Base-by-base conservation (phyloP, 1,140 invertebrate genomes). In the Andricus grossulariae region DNA sequence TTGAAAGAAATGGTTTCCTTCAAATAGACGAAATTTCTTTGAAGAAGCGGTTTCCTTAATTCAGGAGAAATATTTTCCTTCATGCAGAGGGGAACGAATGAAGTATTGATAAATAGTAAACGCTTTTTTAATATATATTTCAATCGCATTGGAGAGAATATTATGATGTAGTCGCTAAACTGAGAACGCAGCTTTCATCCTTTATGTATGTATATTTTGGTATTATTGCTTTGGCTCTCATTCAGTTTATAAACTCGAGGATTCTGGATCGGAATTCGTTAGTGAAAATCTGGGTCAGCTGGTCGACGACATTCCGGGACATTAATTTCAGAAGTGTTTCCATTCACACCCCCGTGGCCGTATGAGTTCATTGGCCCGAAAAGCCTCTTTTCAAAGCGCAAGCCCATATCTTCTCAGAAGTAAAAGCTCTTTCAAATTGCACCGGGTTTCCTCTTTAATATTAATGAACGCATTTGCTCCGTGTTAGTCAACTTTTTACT, bases 311-410 rank as follows among this genome's bases (percentile, higher is more conserved):
- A 84, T 83, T 84, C 80, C 66, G 73, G 74, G 54, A 80, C 83
- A 84, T 86, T 82, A 85, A 86, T 85, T 86, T 85, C 79, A 82
- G 72, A 83, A 85, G 82, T 85, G 83, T 85, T 78, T 81, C 83
- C 80, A 85, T 86, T 84, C 84, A 81, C 83, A 78, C 80, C 57
- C 83, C 70, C 75, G 2, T 32, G 25, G 4, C 25, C 25, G 73
- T 74, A 77, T 60, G 76, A 71, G 80, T 85, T 80, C 82, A 79
- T 82, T 81, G 73, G 78, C 78, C 80, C 78, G 80, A 76, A 77
- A 82, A 76, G 81, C 72, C 73, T 82, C 76, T 82, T 84, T 86
- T 84, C 75, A 85, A 76, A 80, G 84, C 71, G 54, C 72, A 50
- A 55, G 50, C 50, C 45, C 45, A 49, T 70, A 32, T 39, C 71